A percentile compares a stretch with the other conserved stretches of the same genome.
Evolutionary conservation across 2,888 invertebrate genomes (phyloP).

Genomic region (Operophtera brumata): DNA sequence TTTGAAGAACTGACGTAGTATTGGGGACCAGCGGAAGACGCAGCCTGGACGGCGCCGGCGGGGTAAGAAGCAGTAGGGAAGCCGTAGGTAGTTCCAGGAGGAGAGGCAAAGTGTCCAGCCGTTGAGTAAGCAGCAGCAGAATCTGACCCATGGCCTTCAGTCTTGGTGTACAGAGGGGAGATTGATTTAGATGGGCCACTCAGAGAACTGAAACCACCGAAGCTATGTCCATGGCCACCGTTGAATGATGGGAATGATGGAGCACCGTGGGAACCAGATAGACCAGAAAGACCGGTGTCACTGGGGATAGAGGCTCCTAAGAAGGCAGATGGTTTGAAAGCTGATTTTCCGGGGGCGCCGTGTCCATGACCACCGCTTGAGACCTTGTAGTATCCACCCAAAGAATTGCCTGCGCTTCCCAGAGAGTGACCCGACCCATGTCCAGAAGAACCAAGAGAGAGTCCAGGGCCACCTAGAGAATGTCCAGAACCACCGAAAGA

Average conservation of each 20-base stretch:
- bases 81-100: conserved; percentile 61
- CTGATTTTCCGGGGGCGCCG: conserved; percentile 54
- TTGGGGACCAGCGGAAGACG: conserved; percentile 58
- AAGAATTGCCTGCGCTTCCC: conserved; percentile 39
- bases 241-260: conserved; percentile 52
- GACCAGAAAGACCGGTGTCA: conserved; percentile 57
- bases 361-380: conserved; percentile 36
- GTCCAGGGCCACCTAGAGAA: conserved; percentile 34
- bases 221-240: conserved; percentile 49
- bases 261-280: conserved; percentile 53
- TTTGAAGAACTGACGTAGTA: conserved; percentile 61
- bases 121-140: conserved; percentile 59
- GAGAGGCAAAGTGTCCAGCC: conserved; percentile 56
- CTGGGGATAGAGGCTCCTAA: conserved; percentile 64
- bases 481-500: conserved; percentile 32
- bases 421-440: conserved; percentile 39
- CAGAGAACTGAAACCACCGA: conserved; percentile 52
- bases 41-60: conserved; percentile 52
- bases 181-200: conserved; percentile 58
- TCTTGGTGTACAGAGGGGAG: conserved; percentile 57
- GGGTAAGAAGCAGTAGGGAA: conserved; percentile 55
- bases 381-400: conserved; percentile 48
- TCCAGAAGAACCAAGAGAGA: conserved; percentile 41
- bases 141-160: conserved; percentile 56
- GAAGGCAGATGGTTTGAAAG: conserved; percentile 74